Evolutionary conservation across 2,113 vertebrate species (phyloP).

Genomic region (Rhineura floridana): DNA sequence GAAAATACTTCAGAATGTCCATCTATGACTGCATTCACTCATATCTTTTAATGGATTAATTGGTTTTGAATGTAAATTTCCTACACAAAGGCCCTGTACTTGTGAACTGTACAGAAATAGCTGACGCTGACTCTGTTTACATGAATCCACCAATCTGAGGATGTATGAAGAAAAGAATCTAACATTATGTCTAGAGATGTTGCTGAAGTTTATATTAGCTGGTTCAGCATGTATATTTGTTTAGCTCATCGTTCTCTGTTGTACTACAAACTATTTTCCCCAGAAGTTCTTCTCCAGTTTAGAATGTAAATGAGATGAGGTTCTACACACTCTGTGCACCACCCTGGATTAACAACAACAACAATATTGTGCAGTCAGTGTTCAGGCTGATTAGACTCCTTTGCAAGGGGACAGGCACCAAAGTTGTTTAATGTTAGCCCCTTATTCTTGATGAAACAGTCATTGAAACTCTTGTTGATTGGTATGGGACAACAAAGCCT

Average conservation of each 20-base stretch:
- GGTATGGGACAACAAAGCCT: background rate
- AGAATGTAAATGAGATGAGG: no score
- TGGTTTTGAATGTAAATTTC: background rate
- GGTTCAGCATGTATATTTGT: background rate
- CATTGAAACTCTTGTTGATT: background rate
- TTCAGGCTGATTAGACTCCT: background rate
- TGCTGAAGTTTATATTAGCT: background rate
- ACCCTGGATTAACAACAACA: no score
- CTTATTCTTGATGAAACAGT: no score
- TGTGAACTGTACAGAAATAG: background rate
- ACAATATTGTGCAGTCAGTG: no score
- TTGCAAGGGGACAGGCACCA: background rate
- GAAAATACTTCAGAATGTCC: background rate
- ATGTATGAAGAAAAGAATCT: background rate
- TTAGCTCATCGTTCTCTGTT: background rate
- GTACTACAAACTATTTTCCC: background rate
- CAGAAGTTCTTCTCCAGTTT: background rate
- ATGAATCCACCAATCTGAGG: background rate
- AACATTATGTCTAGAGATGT: background rate
- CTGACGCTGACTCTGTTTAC: background rate
- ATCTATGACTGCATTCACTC: background rate
- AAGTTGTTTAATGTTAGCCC: no score
- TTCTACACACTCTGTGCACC: no score
- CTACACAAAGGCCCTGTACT: background rate
- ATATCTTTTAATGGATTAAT: background rate